A percentile compares a stretch with the other conserved stretches of the same genome.
Conservation (phyloP, 2,888 invertebrate genomes). For the Carcina quercana region DNA sequence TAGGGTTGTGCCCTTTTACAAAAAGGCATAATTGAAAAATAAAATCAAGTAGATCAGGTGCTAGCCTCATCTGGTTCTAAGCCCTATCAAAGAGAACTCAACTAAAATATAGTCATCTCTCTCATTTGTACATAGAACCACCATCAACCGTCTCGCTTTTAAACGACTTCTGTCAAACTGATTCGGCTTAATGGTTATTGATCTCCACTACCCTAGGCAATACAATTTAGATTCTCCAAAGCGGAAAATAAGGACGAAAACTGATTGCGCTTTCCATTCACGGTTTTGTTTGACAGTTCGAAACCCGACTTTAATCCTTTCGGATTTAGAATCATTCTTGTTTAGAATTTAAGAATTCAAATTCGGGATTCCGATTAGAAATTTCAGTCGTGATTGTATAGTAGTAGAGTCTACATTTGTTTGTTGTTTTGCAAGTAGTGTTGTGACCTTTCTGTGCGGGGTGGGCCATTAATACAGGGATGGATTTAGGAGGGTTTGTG, state of each 20-base stretch:
- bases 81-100: conserved; percentile 34
- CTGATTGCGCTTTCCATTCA: no score
- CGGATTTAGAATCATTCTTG: conserved; percentile 58
- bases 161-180: conserved; percentile 59
- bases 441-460: conserved; percentile 67
- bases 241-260: conserved; percentile 22
- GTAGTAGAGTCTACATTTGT: conserved; percentile 32
- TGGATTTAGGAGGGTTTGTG: conserved; percentile 78
- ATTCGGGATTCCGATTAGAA: conserved; percentile 32
- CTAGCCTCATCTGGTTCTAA: conserved; percentile 50
- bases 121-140: conserved; percentile 28
- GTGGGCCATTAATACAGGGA: conserved; percentile 68
- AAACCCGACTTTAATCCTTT: conserved; percentile 53
- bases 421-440: conserved; percentile 24
- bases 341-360: conserved; percentile 57
- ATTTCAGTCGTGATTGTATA: background rate
- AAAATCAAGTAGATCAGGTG: conserved; percentile 67
- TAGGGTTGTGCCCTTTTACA: conserved; percentile 5
- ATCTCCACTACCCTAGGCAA: conserved; percentile 34
- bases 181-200: conserved; percentile 66
- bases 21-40: conserved; percentile 49
- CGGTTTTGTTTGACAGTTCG: conserved; percentile 32
- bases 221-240: conserved; percentile 36
- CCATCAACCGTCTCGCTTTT: conserved; percentile 33
- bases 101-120: conserved; percentile 33